Percentiles rank a stretch among this genome's conserved stretches.
phyloP scores from a whole-genome alignment of 2,797 vertebrate species.

The Pangasius krempfi region DNA sequence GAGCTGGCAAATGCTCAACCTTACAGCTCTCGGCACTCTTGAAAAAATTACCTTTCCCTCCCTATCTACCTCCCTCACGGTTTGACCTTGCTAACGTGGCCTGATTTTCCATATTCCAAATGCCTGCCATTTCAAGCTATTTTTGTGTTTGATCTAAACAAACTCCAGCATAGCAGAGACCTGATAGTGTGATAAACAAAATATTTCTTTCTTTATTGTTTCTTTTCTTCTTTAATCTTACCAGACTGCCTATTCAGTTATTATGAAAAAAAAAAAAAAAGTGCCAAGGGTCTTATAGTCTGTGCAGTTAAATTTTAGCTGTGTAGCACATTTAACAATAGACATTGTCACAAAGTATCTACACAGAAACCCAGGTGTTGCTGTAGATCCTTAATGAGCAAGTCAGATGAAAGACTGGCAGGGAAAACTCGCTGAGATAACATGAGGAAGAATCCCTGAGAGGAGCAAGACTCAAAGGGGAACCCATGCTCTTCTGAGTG shows the following conservation, averaged over 20 bases:
- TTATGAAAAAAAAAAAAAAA: background rate
- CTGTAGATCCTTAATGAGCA: background rate
- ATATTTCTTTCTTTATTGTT: conserved; percentile 1
- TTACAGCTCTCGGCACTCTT: background rate
- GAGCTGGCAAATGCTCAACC: conserved; percentile 25
- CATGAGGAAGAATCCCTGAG: background rate
- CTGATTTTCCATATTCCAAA: conserved; percentile 39
- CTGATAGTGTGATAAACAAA: conserved; percentile 37
- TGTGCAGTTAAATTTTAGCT: background rate
- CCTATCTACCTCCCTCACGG: background rate
- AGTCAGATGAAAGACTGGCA: background rate
- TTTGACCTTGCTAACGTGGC: background rate
- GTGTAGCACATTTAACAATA: background rate
- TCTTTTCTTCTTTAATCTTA: conserved; percentile 20
- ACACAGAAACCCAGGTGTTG: background rate
- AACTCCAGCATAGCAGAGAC: conserved; percentile 30
- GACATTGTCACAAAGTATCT: background rate
- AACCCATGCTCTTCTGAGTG: background rate
- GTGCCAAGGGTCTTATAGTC: background rate
- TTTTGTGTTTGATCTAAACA: conserved; percentile 36
- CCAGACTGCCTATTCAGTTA: background rate
- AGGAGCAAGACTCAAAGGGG: background rate
- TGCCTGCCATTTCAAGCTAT: conserved; percentile 49
- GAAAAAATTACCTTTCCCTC: conserved; percentile 5
- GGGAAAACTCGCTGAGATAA: background rate